Evolutionary conservation across 2,113 vertebrate genomes (phyloP).

Genomic region (Brachypodius melanocephalos): DNA sequence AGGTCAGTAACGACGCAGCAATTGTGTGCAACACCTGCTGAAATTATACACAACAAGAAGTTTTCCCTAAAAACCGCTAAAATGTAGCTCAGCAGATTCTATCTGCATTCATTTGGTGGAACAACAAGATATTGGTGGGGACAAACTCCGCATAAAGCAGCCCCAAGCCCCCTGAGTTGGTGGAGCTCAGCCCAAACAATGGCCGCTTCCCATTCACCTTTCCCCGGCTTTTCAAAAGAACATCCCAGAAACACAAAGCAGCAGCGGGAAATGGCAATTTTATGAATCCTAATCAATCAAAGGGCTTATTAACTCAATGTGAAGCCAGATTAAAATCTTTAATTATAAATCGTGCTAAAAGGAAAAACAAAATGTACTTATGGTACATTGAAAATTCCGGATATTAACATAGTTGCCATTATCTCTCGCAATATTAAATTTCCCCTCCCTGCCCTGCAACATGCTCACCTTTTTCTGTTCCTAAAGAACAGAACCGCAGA

Average conservation of each 20-base stretch:
- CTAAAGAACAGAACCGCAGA: conserved; percentile 73
- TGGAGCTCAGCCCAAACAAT: conserved; percentile 79
- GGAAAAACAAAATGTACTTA: conserved; percentile 86
- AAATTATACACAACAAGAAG: conserved; percentile 46
- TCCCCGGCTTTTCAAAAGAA: conserved; percentile 79
- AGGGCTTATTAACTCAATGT: conserved; percentile 87
- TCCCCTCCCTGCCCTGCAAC: conserved; percentile 62
- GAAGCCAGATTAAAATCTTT: conserved; percentile 89
- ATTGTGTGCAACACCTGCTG: conserved; percentile 65
- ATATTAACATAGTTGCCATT: conserved; percentile 86
- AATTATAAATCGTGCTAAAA: conserved; percentile 87
- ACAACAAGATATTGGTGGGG: conserved; percentile 70
- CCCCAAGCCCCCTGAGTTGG: conserved; percentile 70
- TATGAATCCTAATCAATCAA: conserved; percentile 87
- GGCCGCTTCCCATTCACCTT: conserved; percentile 78
- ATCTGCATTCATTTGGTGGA: conserved; percentile 73
- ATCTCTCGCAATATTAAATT: conserved; percentile 81
- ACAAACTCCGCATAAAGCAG: conserved; percentile 71
- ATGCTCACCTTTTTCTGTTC: conserved; percentile 76
- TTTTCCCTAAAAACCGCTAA: conserved; percentile 42
- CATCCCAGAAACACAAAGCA: conserved; percentile 81
- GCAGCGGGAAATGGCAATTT: conserved; percentile 85
- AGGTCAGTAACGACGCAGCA: conserved; percentile 50
- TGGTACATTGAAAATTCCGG: conserved; percentile 83
- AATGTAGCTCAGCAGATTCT: conserved; percentile 66